Conservation (phyloP, 2,113 vertebrate genomes). For the Microcebus ravelobensis region DNA sequence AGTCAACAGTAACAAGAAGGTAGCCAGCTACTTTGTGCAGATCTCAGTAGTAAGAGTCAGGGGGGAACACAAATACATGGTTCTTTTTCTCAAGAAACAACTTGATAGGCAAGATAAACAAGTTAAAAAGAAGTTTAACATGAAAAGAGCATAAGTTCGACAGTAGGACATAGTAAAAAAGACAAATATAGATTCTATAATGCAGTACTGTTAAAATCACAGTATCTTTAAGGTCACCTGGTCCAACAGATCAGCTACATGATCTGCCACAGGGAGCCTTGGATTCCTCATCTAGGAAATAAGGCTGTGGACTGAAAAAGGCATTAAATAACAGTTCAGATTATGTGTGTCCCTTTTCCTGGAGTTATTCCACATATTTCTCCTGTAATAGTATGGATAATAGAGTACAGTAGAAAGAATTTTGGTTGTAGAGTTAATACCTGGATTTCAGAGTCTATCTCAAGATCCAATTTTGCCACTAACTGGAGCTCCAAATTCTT, state of each 20-base stretch:
- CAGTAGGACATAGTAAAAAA: not conserved
- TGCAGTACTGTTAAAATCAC: not conserved
- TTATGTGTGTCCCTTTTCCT: not conserved
- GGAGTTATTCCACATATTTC: slow-evolving; percentile 33
- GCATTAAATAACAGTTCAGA: not conserved
- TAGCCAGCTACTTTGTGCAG: not conserved
- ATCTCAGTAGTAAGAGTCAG: not conserved
- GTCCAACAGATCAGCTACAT: not conserved
- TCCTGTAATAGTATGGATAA: slow-evolving; percentile 1
- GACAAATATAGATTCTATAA: not conserved
- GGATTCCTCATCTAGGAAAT: slow-evolving; percentile 4
- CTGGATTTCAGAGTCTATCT: slow-evolving; percentile 14
- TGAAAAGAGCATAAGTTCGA: not conserved
- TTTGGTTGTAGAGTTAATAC: not conserved
- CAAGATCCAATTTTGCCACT: slow-evolving; percentile 34
- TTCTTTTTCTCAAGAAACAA: slow-evolving; percentile 50
- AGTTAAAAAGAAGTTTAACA: slow-evolving; percentile 29
- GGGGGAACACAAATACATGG: not conserved
- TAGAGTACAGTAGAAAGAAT: not conserved
- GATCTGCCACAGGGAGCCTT: not conserved
- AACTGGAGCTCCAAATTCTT: not conserved
- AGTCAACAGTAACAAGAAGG: not conserved
- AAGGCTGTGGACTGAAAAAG: not conserved
- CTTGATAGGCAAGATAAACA: slow-evolving; percentile 18
- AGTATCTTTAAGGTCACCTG: not conserved